A percentile compares a stretch with the other conserved stretches of the same genome.
Conservation (phyloP, 2,113 vertebrate species). For the Cyprinodon brontotheroides region DNA sequence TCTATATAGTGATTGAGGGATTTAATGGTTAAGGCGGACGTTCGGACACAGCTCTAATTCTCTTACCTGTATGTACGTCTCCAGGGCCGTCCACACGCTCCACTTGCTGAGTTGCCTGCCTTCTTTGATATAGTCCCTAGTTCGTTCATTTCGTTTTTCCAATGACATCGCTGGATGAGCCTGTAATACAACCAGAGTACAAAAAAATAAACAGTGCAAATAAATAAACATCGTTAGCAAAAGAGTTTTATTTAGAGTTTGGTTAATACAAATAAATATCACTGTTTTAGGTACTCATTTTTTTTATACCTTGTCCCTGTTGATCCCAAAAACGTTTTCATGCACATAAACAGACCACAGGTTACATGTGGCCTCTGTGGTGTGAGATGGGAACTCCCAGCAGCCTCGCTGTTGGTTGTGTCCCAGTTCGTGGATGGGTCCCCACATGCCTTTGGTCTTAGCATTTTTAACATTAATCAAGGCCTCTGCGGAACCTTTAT, state of each 20-base stretch:
- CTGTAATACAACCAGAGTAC: slow-evolving; percentile 4
- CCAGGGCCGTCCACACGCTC: slow-evolving; percentile 74
- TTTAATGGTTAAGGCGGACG: too few species aligned
- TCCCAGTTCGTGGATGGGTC: slow-evolving; percentile 77
- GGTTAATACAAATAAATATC: background rate
- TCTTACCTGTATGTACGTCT: slow-evolving; percentile 82
- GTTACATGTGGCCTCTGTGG: slow-evolving; percentile 84
- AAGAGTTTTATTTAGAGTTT: background rate
- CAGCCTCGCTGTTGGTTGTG: slow-evolving; percentile 82
- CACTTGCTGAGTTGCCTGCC: slow-evolving; percentile 63
- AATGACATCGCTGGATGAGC: slow-evolving; percentile 55
- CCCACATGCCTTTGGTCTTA: slow-evolving; percentile 62
- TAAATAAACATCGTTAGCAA: background rate
- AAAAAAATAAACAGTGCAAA: background rate
- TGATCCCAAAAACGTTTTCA: slow-evolving; percentile 69
- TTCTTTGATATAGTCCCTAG: slow-evolving; percentile 29
- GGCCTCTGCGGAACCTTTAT: background rate
- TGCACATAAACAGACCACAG: slow-evolving; percentile 84
- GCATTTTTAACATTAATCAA: slow-evolving; percentile 32
- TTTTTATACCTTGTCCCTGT: slow-evolving; percentile 53
- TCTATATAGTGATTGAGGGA: too few species aligned
- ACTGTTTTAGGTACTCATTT: background rate
- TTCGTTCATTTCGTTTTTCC: slow-evolving; percentile 19
- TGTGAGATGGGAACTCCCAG: slow-evolving; percentile 83
- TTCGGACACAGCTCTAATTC: background rate